phyloP scores from a whole-genome alignment of 1,140 invertebrate species.

The Matsumurasca onukii region DNA sequence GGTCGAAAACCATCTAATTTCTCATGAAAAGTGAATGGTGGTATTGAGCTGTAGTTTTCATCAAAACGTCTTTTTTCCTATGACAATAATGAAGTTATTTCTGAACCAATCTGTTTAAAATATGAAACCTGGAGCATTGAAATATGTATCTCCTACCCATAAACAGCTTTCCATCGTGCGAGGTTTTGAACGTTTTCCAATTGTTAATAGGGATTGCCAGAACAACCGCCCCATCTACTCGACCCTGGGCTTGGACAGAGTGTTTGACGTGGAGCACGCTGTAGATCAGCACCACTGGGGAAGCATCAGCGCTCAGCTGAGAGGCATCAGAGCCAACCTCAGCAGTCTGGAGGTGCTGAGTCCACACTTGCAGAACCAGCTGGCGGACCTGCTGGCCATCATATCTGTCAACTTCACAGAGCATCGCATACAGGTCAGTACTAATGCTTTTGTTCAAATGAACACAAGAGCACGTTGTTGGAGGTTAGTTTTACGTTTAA shows the following conservation, averaged over 20 bases:
- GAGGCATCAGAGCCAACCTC: slow-evolving; percentile 51
- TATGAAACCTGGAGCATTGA: too few species aligned
- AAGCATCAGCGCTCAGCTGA: slow-evolving; percentile 54
- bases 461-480: too few species aligned
- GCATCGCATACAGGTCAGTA: slow-evolving; percentile 52
- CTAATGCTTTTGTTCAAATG: background rate
- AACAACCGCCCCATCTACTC: slow-evolving; percentile 66
- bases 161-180: too few species aligned
- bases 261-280: slow-evolving; percentile 61
- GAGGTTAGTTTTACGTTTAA: too few species aligned
- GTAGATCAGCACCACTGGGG: slow-evolving; percentile 62
- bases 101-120: too few species aligned
- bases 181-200: too few species aligned
- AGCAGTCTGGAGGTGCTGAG: slow-evolving; percentile 54
- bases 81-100: too few species aligned
- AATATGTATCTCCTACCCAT: too few species aligned
- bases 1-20: too few species aligned
- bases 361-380: slow-evolving; percentile 56
- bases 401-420: slow-evolving; percentile 66
- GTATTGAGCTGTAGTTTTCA: too few species aligned
- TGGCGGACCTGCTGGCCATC: slow-evolving; percentile 63
- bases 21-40: too few species aligned
- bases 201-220: slow-evolving; percentile 61
- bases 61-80: too few species aligned
- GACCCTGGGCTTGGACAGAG: slow-evolving; percentile 66